Base-by-base conservation (phyloP, 2,113 vertebrate genomes). In the Naja naja region DNA sequence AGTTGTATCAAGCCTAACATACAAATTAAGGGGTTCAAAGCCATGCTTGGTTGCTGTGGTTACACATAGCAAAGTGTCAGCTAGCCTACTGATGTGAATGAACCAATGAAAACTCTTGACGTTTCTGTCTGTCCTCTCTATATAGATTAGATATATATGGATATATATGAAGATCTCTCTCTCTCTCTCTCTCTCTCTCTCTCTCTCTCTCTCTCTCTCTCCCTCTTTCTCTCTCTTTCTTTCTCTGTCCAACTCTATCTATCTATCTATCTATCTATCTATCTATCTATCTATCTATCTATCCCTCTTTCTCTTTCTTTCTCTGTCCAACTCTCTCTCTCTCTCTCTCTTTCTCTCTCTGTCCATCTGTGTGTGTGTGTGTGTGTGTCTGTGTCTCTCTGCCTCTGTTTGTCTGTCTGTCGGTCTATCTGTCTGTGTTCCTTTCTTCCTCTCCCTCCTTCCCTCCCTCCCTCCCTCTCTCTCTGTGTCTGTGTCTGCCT, bases 41-140 rank as follows among this genome's bases (percentile, higher is more conserved):
- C 53, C 53, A 85, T 49, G 53, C 43, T 56, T 30, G 4, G 88
- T 92, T 85, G 5, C 92, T 43, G 85, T 92, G 54, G 92, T 85
- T 89, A 89, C 69, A 95, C 45, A 91, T 55, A 88, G 91, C 92
- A 95, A 92, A 94, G 87, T 86, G 52, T 58, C 64, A 85, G 52
- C 25, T 11, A 18, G 6, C 93, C 18, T 53, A n/a, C 54, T 89
- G 47, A 23, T 47, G 22, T 89, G 22, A 92, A 45, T 34, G 53
- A 56, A 56, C 64, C 39, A 81, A 58, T 5, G 49, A 47, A 52
- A 92, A 89, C 52, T 74, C 91, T 81, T 92, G 91, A 74, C 12
- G 23, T 45, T 20, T 23, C 39, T 85, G 2, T 85, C n/a, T 85
- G 5, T 58, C 1, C n/a, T n/a, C n/a, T n/a, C n/a, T n/a, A n/a